Percentiles rank a stretch among this genome's conserved stretches.
Conservation (phyloP, 1,140 invertebrate genomes). For the Lucilia sericata region DNA sequence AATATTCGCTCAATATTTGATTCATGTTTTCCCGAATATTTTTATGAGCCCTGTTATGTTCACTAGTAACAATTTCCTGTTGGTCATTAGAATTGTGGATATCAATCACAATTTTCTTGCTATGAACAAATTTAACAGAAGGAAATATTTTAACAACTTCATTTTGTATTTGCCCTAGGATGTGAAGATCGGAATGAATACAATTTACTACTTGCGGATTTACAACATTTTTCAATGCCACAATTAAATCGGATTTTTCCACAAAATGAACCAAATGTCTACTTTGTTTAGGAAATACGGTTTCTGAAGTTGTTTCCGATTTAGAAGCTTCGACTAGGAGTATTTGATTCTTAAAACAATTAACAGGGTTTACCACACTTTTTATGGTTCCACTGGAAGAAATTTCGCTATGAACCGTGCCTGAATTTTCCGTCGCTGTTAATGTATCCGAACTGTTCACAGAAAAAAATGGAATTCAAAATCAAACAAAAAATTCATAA, state of each 20-base stretch:
- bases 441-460: constrained; percentile 33
- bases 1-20: constrained; percentile 33
- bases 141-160: background rate
- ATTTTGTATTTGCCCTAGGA: constrained; percentile 37
- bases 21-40: constrained; percentile 32
- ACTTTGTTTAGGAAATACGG: background rate
- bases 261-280: constrained; percentile 5
- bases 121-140: background rate
- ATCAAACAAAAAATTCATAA: too few species aligned
- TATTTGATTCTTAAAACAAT: constrained; percentile 45
- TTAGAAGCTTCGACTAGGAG: constrained; percentile 26
- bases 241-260: background rate
- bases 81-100: background rate
- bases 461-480: too few species aligned
- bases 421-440: constrained; percentile 13
- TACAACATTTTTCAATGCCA: constrained; percentile 7
- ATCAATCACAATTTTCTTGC: background rate
- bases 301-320: background rate
- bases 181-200: constrained; percentile 29
- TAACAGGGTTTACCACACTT: constrained; percentile 37
- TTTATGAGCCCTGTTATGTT: constrained; percentile 42
- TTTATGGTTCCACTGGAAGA: background rate
- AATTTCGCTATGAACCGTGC: background rate
- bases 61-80: constrained; percentile 19
- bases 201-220: constrained; percentile 43